Evolutionary conservation across 2,797 vertebrate species (phyloP).

Genomic region (Erpetoichthys calabaricus): DNA sequence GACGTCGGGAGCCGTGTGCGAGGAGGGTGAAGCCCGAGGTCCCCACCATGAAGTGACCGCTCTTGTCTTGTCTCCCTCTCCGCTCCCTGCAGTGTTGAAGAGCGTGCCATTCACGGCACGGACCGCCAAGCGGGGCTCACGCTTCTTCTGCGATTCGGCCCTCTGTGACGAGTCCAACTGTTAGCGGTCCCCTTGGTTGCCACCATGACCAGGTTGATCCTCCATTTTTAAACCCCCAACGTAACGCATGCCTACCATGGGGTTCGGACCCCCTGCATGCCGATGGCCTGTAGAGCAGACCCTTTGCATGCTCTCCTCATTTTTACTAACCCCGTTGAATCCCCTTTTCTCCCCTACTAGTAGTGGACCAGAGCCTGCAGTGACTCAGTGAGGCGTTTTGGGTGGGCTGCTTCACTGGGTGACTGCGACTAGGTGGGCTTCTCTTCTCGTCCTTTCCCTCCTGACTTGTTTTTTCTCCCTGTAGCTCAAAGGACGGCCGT

Average conservation of each 20-base stretch:
- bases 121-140: conserved; percentile 91
- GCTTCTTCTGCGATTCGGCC: conserved; percentile 95
- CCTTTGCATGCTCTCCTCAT: too few species aligned
- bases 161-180: conserved; percentile 93
- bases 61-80: conserved; percentile 13
- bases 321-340: conserved; percentile 16
- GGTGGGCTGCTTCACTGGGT: too few species aligned
- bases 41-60: not conserved
- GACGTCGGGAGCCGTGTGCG: not conserved
- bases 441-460: not conserved
- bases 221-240: conserved; percentile 26
- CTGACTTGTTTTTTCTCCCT: conserved; percentile 26
- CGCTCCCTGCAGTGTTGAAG: conserved; percentile 75
- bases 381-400: too few species aligned
- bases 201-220: conserved; percentile 5
- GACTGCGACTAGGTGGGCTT: too few species aligned
- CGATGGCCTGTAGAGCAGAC: conserved; percentile 42
- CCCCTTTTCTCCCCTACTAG: conserved; percentile 14
- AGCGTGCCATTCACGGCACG: conserved; percentile 95
- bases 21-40: not conserved
- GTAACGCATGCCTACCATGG: conserved; percentile 35
- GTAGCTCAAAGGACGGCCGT: conserved; percentile 53
- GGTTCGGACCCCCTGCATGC: conserved; percentile 19
- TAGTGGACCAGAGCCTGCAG: conserved; percentile 5
- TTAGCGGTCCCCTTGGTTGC: conserved; percentile 53